phyloP scores from a whole-genome alignment of 2,888 invertebrate species.

The Neoaliturus tenellus region DNA sequence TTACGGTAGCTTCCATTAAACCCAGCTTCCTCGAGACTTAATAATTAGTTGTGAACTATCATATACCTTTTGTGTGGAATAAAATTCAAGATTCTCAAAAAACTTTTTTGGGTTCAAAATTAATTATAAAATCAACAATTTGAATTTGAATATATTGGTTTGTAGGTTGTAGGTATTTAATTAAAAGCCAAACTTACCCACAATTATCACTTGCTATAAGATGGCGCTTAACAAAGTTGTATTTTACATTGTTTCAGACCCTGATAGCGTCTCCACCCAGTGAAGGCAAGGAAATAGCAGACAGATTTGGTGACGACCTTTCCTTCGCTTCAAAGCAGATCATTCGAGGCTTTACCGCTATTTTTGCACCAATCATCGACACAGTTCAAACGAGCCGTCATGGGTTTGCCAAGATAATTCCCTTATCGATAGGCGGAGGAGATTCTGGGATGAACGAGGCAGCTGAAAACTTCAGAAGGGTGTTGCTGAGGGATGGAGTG shows the following conservation, averaged over 20 bases:
- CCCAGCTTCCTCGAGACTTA: too few species aligned
- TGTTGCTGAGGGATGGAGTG: slow-evolving; percentile 23
- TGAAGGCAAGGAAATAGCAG: slow-evolving; percentile 37
- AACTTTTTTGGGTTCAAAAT: too few species aligned
- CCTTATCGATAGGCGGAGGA: not conserved
- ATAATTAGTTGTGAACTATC: too few species aligned
- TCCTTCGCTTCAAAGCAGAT: slow-evolving; percentile 37
- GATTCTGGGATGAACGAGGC: not conserved
- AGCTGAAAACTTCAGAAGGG: not conserved
- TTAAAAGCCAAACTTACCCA: too few species aligned
- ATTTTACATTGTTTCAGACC: not conserved
- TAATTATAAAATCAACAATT: too few species aligned
- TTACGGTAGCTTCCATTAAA: too few species aligned
- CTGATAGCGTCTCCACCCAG: not conserved
- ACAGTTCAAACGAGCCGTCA: not conserved
- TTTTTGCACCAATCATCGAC: slow-evolving; percentile 16
- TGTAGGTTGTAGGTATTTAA: too few species aligned
- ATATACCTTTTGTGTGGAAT: too few species aligned
- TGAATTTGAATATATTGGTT: too few species aligned
- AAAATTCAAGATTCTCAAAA: too few species aligned
- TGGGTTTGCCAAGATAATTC: not conserved
- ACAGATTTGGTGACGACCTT: slow-evolving; percentile 25
- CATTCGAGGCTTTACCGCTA: slow-evolving; percentile 23
- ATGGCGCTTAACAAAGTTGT: too few species aligned
- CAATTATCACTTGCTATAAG: too few species aligned